Evolutionary conservation across 2,797 vertebrate species (phyloP).

Genomic region (Phataginus tricuspis): DNA sequence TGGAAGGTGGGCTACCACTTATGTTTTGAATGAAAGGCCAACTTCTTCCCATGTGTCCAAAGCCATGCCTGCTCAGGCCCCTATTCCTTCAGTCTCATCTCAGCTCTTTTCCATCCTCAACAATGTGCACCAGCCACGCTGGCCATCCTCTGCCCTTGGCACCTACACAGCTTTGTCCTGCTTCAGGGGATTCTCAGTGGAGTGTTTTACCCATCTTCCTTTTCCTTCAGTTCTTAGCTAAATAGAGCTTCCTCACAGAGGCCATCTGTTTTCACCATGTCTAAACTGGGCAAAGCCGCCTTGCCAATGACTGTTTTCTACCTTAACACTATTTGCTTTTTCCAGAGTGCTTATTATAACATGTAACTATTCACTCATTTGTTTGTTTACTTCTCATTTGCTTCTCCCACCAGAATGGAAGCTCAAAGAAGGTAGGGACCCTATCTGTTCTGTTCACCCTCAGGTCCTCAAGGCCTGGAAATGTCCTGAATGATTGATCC

Average conservation of each 20-base stretch:
- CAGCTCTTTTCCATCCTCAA: neutral
- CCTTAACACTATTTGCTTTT: neutral
- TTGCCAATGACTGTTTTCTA: neutral
- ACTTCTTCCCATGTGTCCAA: neutral
- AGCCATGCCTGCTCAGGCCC: neutral
- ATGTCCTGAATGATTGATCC: neutral
- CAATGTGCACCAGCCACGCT: neutral
- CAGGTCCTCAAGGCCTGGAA: neutral
- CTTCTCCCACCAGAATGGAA: neutral
- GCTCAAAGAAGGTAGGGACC: neutral
- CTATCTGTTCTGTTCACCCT: neutral
- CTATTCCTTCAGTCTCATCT: neutral
- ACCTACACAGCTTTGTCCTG: neutral
- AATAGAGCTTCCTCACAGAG: neutral
- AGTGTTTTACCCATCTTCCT: neutral
- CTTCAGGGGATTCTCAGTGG: neutral
- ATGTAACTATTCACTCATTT: neutral
- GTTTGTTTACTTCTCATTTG: neutral
- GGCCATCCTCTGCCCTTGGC: neutral
- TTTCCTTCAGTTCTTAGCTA: neutral
- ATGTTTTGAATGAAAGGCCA: neutral
- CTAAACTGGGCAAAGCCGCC: fast-evolving
- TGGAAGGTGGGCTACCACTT: neutral
- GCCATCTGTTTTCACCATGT: too few relatives aligned
- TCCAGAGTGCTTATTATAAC: neutral